Conservation (phyloP, 2,797 vertebrate genomes). For the Oreonectes daqikongensis region DNA sequence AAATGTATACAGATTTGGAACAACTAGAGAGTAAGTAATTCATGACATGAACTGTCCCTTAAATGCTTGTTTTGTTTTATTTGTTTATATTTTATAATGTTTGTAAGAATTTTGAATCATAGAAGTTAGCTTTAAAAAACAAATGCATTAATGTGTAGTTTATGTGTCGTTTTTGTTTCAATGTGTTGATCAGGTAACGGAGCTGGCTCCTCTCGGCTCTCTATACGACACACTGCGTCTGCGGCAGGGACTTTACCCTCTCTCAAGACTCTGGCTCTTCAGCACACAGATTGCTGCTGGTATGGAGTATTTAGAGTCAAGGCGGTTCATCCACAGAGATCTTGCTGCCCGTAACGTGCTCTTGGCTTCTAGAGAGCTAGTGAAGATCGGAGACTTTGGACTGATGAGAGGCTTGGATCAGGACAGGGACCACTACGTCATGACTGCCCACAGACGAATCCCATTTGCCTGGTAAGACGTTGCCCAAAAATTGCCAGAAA, state of each 20-base stretch:
- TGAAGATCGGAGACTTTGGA: conserved; percentile 91
- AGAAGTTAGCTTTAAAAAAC: too few species aligned
- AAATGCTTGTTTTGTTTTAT: too few species aligned
- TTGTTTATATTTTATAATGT: too few species aligned
- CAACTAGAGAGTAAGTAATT: too few species aligned
- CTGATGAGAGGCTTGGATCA: conserved; percentile 81
- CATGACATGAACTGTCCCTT: too few species aligned
- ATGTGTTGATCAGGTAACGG: conserved; percentile 78
- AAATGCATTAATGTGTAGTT: too few species aligned
- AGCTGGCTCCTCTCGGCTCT: conserved; percentile 82
- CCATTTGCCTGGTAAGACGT: conserved; percentile 86
- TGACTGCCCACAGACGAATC: conserved; percentile 84
- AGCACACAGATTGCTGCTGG: conserved; percentile 81
- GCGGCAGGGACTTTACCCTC: conserved; percentile 74
- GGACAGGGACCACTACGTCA: conserved; percentile 83
- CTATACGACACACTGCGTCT: conserved; percentile 80
- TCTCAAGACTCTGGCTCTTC: conserved; percentile 84
- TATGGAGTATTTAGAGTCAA: conserved; percentile 85
- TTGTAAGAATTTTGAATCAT: too few species aligned
- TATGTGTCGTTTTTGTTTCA: too few species aligned
- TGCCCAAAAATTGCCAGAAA: not conserved
- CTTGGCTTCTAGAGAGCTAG: conserved; percentile 75
- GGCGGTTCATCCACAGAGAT: conserved; percentile 85
- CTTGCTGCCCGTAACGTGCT: conserved; percentile 86
- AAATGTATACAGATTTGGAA: too few species aligned